Conservation (phyloP, 2,797 vertebrate species). For the Lacerta agilis region DNA sequence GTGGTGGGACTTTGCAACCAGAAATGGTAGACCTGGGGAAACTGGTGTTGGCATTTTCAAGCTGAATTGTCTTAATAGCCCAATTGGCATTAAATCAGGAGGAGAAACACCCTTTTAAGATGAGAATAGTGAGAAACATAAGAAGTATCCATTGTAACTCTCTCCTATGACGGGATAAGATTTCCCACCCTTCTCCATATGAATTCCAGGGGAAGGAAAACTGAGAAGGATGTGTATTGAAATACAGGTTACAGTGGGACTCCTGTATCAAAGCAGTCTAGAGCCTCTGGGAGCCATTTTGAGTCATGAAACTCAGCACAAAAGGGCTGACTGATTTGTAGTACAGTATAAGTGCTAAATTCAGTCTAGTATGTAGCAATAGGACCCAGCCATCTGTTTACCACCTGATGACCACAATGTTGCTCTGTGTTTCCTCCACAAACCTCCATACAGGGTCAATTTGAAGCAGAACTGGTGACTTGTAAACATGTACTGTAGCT, state of each 20-base stretch:
- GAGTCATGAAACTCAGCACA: conserved; percentile 2
- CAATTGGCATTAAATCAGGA: neutral
- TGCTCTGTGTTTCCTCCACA: neutral
- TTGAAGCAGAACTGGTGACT: neutral
- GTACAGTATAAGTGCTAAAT: neutral
- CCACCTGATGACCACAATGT: neutral
- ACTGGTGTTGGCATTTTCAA: neutral
- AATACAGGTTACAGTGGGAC: neutral
- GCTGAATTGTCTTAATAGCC: neutral
- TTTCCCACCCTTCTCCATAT: neutral
- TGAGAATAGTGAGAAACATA: neutral
- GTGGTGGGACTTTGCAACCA: neutral
- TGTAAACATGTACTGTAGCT: neutral
- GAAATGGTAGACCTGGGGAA: neutral
- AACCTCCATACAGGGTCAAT: neutral
- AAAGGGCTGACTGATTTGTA: neutral
- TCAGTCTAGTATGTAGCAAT: neutral
- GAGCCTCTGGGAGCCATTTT: neutral
- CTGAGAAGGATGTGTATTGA: neutral
- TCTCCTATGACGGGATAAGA: neutral
- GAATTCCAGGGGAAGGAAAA: neutral
- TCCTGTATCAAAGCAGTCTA: neutral
- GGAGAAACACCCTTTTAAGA: neutral
- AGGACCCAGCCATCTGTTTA: neutral
- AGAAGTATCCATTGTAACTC: too few species aligned